Conservation (phyloP, 2,888 invertebrate genomes). For the Meloe dianella region DNA sequence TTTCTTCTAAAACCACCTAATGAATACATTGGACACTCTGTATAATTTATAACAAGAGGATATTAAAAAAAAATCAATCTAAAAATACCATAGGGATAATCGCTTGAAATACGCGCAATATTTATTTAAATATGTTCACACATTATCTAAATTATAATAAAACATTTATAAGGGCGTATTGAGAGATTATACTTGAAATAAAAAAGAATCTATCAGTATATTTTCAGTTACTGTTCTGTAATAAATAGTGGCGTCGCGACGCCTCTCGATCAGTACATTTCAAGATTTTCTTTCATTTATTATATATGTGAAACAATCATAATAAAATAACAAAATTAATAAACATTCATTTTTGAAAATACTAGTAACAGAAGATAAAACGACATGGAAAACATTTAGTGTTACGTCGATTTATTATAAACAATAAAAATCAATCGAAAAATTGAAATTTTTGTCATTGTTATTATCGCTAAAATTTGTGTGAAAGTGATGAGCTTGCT, state of each 20-base stretch:
- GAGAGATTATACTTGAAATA: constrained; percentile 28
- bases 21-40: background rate
- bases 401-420: constrained; percentile 11
- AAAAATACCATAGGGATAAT: constrained; percentile 14
- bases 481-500: background rate
- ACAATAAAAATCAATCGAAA: constrained; percentile 8
- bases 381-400: constrained; percentile 12
- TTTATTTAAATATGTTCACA: constrained; percentile 18
- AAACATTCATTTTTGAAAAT: constrained; percentile 13
- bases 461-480: constrained; percentile 11
- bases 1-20: no score
- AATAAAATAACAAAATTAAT: background rate
- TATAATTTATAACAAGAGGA: background rate
- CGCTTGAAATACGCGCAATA: constrained; percentile 2
- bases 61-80: constrained; percentile 10
- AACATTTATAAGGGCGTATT: constrained; percentile 19
- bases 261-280: constrained; percentile 46
- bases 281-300: constrained; percentile 31
- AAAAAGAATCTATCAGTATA: constrained; percentile 36
- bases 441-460: constrained; percentile 13
- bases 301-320: constrained; percentile 15
- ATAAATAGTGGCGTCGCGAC: constrained; percentile 51
- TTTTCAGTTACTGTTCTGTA: constrained; percentile 42
- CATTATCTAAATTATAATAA: constrained; percentile 35
- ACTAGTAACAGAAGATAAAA: background rate